phyloP scores from a whole-genome alignment of 30 jellyfish, hydroid and myxozoan species.

The Chrysaora quinquecirrha region DNA sequence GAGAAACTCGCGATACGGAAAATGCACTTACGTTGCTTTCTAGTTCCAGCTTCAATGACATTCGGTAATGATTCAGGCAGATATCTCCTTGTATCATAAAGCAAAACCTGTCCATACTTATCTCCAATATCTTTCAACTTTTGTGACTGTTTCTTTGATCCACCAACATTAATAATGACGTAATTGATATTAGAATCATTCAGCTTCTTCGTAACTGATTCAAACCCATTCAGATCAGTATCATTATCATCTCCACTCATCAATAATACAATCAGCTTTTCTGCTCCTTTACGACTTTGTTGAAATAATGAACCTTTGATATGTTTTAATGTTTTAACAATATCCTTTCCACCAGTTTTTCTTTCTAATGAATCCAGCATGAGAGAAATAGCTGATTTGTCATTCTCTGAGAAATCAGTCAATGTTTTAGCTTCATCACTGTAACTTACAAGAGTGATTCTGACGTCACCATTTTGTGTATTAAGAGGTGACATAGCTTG shows the following conservation, averaged over 20 bases:
- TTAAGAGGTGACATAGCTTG: constrained; percentile 27
- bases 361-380: constrained; percentile 14
- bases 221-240: neutral
- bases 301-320: constrained; percentile 12
- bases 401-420: constrained; percentile 18
- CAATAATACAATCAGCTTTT: constrained; percentile 27
- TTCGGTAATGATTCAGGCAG: constrained; percentile 52
- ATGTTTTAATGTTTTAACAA: constrained; percentile 30
- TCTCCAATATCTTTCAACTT: neutral
- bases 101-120: constrained; percentile 17
- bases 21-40: neutral
- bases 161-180: constrained; percentile 36
- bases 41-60: constrained; percentile 26
- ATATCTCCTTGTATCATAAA: neutral
- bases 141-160: neutral
- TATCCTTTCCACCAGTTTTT: constrained; percentile 16
- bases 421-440: constrained; percentile 2
- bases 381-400: constrained; percentile 1
- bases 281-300: constrained; percentile 26
- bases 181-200: constrained; percentile 10
- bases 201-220: neutral
- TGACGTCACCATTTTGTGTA: constrained; percentile 7
- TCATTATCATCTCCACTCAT: constrained; percentile 19
- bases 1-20: too few relatives aligned
- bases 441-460: constrained; percentile 44